Percentiles rank a stretch among this genome's conserved stretches.
These are phyloP conservation scores for Galleria mellonella DNA, from an alignment of 1,140 invertebrate species.

Conservation along the genomic window DNA sequence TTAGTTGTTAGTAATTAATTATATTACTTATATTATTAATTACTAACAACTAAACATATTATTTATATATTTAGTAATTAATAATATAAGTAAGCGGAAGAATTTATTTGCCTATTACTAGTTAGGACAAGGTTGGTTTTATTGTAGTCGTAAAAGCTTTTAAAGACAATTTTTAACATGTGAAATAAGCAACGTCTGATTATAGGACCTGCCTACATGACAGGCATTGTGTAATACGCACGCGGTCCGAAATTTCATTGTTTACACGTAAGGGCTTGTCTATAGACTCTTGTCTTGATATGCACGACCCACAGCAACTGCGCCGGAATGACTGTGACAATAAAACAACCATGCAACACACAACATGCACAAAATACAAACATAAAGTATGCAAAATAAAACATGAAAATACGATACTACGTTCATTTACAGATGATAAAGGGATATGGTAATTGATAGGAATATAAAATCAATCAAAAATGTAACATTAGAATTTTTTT, in stretches of 20 bases:
- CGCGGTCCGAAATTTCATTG: slow-evolving; percentile 38
- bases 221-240: slow-evolving; percentile 38
- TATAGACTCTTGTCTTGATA: slow-evolving; percentile 40
- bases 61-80: too few species aligned
- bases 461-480: background rate
- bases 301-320: slow-evolving; percentile 60
- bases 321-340: slow-evolving; percentile 62
- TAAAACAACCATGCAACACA: slow-evolving; percentile 57
- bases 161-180: too few species aligned
- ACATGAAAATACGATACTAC: too few species aligned
- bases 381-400: slow-evolving; percentile 3
- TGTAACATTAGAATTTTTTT: background rate
- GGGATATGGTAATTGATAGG: background rate
- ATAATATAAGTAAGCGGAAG: too few species aligned
- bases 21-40: too few species aligned
- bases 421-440: too few species aligned
- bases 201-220: slow-evolving; percentile 5
- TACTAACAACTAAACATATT: too few species aligned
- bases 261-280: slow-evolving; percentile 43
- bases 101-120: too few species aligned
- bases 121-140: too few species aligned
- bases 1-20: too few species aligned
- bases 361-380: slow-evolving; percentile 29
- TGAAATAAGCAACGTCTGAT: too few species aligned
- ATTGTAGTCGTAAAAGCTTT: too few species aligned